Conservation (phyloP, 2,113 vertebrate genomes). For the Phoxinus phoxinus region DNA sequence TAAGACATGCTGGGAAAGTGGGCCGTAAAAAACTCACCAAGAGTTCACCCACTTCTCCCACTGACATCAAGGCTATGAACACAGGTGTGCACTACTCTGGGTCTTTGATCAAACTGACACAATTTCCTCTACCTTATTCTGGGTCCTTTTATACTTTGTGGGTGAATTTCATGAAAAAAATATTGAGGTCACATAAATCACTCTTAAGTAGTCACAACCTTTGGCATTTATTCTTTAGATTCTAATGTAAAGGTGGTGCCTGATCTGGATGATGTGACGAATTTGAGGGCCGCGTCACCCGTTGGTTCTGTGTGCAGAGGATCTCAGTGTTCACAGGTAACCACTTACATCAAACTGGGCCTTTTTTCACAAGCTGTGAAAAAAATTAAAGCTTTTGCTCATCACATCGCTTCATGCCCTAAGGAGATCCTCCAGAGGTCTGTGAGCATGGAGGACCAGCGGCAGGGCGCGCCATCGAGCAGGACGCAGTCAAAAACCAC, state of each 20-base stretch:
- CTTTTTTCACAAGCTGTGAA: background rate
- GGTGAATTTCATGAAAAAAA: background rate
- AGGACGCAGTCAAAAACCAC: conserved; percentile 81
- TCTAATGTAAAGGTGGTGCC: conserved; percentile 57
- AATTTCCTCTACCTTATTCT: background rate
- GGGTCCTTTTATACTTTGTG: background rate
- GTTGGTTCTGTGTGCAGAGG: conserved; percentile 55
- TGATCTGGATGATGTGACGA: conserved; percentile 65
- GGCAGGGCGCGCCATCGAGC: conserved; percentile 60
- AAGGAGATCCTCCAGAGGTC: conserved; percentile 75
- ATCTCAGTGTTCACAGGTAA: conserved; percentile 76
- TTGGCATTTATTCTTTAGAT: conserved; percentile 67
- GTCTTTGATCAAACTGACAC: background rate
- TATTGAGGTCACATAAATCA: background rate
- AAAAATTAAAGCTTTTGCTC: background rate
- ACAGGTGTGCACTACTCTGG: conserved; percentile 70
- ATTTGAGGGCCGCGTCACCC: conserved; percentile 69
- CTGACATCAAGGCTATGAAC: conserved; percentile 81
- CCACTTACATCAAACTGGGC: background rate
- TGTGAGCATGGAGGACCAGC: conserved; percentile 71
- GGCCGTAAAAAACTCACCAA: conserved; percentile 71
- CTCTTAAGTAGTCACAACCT: background rate
- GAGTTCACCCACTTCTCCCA: conserved; percentile 47
- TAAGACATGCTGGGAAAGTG: conserved; percentile 63
- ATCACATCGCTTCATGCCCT: accelerated